A percentile compares a stretch with the other conserved stretches of the same genome.
These are phyloP conservation scores for Lethenteron reissneri DNA, from an alignment of 2,113 vertebrate species.

Conservation along the genomic window DNA sequence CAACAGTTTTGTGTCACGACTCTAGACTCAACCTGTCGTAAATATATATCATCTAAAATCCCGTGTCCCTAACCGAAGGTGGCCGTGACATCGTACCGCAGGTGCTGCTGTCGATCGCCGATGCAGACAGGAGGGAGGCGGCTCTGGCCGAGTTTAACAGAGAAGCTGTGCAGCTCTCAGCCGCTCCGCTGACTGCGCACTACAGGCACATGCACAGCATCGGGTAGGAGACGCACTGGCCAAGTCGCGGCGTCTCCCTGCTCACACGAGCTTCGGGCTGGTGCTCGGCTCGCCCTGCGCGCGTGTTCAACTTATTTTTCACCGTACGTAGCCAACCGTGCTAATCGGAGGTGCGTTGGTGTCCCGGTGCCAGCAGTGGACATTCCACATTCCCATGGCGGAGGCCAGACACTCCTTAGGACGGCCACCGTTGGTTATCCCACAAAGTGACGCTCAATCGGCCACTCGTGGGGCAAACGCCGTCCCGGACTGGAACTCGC, in stretches of 20 bases:
- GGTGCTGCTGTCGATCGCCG: conserved; percentile 25
- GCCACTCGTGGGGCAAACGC: too few species aligned
- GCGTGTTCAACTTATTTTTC: background rate
- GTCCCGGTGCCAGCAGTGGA: too few species aligned
- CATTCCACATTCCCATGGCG: too few species aligned
- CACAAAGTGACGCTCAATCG: too few species aligned
- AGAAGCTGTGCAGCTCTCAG: conserved; percentile 27
- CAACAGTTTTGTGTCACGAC: conserved; percentile 29
- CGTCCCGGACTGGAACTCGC: too few species aligned
- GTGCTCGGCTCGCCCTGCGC: background rate
- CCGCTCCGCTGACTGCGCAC: conserved; percentile 15
- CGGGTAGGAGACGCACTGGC: conserved; percentile 24
- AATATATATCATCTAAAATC: background rate
- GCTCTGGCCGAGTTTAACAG: conserved; percentile 30
- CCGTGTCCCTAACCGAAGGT: background rate
- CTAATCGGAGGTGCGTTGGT: background rate
- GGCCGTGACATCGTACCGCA: conserved; percentile 13
- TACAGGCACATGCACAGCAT: conserved; percentile 19
- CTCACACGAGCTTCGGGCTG: background rate
- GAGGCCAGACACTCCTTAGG: too few species aligned
- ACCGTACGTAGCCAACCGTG: background rate
- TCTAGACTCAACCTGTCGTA: background rate
- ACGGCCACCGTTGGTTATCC: too few species aligned
- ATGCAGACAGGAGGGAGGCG: conserved; percentile 22
- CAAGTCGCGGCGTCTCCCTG: too few species aligned